Conservation (phyloP, 2,113 vertebrate genomes). For the Hyla sarda region DNA sequence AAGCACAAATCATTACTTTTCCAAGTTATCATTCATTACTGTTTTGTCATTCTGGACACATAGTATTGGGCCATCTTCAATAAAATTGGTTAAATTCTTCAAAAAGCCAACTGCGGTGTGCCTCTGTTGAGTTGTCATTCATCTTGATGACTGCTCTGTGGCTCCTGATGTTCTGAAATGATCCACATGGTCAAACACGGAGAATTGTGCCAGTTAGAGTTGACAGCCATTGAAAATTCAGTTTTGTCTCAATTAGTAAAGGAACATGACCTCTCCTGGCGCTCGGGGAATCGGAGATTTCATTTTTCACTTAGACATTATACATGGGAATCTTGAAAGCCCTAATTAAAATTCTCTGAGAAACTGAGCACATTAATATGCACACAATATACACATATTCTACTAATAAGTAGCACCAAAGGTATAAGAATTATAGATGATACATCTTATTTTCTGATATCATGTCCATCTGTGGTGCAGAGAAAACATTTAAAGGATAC, state of each 20-base stretch:
- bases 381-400: neutral
- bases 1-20: conserved; percentile 17
- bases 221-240: conserved; percentile 50
- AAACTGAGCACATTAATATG: neutral
- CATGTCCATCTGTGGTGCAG: neutral
- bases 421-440: neutral
- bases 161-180: conserved; percentile 41
- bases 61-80: neutral
- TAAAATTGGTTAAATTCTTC: conserved; percentile 22
- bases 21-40: conserved; percentile 6
- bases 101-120: neutral
- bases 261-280: conserved; percentile 37
- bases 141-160: conserved; percentile 32
- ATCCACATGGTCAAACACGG: conserved; percentile 35
- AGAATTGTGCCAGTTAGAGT: conserved; percentile 9
- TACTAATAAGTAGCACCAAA: neutral
- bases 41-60: neutral
- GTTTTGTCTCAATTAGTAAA: conserved; percentile 56
- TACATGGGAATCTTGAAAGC: neutral
- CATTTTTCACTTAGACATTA: conserved; percentile 21
- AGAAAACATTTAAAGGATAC: too few relatives aligned
- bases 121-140: conserved; percentile 16
- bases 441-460: neutral
- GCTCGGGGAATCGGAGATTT: conserved; percentile 39
- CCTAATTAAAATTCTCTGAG: conserved; percentile 20